phyloP scores from a whole-genome alignment of 2,888 invertebrate species.

The Pterostichus niger region DNA sequence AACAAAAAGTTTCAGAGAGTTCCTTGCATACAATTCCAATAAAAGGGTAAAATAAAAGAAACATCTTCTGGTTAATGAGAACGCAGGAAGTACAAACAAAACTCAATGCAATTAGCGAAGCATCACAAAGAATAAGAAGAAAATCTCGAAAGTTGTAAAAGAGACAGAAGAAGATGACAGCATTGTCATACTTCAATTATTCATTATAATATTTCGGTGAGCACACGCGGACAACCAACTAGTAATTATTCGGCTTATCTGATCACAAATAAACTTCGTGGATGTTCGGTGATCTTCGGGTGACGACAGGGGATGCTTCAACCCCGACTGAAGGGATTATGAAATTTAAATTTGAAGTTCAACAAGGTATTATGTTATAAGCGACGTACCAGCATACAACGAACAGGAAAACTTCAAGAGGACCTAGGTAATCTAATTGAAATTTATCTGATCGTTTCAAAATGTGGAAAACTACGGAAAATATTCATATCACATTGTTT shows the following conservation, averaged over 20 bases:
- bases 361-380: conserved; percentile 53
- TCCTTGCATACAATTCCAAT: conserved; percentile 27
- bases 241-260: conserved; percentile 18
- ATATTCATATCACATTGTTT: too few relatives aligned
- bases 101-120: conserved; percentile 55
- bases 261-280: conserved; percentile 33
- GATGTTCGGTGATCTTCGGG: conserved; percentile 35
- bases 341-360: conserved; percentile 53
- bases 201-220: conserved; percentile 18
- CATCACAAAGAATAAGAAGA: conserved; percentile 55
- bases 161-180: conserved; percentile 43
- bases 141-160: conserved; percentile 17
- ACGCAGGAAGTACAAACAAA: conserved; percentile 63
- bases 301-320: not conserved
- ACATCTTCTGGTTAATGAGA: conserved; percentile 61
- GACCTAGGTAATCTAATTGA: conserved; percentile 36
- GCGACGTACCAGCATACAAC: conserved; percentile 48
- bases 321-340: conserved; percentile 20
- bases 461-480: conserved; percentile 5
- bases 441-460: conserved; percentile 37
- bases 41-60: conserved; percentile 45
- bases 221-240: conserved; percentile 14
- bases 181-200: conserved; percentile 52
- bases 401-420: conserved; percentile 24
- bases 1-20: not conserved